phyloP scores from a whole-genome alignment of 2,113 vertebrate genomes.

The Sylvilagus bachmani region DNA sequence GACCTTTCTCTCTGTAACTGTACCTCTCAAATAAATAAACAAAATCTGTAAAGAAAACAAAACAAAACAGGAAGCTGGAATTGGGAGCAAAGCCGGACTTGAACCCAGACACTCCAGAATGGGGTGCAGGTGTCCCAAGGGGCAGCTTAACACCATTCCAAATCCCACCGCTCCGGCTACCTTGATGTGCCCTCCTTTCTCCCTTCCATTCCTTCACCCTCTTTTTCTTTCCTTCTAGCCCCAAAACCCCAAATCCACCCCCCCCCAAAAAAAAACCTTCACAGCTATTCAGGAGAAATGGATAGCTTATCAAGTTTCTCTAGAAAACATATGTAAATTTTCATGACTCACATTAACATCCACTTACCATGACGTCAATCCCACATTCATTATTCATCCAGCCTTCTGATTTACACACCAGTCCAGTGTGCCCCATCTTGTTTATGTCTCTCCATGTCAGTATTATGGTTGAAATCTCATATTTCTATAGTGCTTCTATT shows the following conservation, averaged over 20 bases:
- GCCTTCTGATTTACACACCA: not conserved
- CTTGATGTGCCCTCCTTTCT: not conserved
- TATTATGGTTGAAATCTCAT: not conserved
- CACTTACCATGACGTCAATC: not conserved
- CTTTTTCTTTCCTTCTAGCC: not conserved
- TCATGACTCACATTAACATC: not conserved
- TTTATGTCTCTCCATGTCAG: not conserved
- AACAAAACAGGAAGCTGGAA: too few species aligned
- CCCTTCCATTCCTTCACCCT: not conserved
- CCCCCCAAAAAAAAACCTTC: not conserved
- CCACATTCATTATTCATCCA: conserved; percentile 4
- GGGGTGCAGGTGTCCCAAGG: too few species aligned
- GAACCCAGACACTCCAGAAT: too few species aligned
- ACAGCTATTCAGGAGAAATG: not conserved
- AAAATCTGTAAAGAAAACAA: too few species aligned
- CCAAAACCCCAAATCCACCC: not conserved
- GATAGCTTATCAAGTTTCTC: conserved; percentile 1
- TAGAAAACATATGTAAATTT: not conserved
- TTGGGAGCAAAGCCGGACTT: too few species aligned
- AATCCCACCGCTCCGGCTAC: too few species aligned
- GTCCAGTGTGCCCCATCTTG: not conserved
- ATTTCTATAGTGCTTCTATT: conserved; percentile 14
- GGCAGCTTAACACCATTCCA: too few species aligned
- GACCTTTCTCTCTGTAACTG: too few species aligned
- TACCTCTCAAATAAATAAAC: too few species aligned